Base-by-base conservation (phyloP, 1,140 invertebrate species). In the Schlechtendalia chinensis region DNA sequence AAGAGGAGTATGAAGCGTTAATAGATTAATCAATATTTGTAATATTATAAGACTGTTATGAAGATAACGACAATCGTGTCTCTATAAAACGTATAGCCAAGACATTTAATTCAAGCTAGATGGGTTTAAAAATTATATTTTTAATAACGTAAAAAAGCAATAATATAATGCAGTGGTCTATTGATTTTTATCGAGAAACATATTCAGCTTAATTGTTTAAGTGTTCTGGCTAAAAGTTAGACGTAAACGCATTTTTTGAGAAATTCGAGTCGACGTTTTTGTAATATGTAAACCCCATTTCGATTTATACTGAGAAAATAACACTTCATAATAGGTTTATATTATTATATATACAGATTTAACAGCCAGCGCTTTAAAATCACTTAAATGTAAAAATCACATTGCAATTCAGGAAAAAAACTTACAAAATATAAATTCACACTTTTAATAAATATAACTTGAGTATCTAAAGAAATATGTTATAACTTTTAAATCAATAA, bases 161-260 rank as follows among this genome's bases (percentile, higher is more conserved):
- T 54, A n/a, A 54, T n/a, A 54, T n/a, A 54, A n/a, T 54, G 16
- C 14, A 53, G 2, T 12, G 16, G 50, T n/a, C 5, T 65, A 65
- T 67, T 67, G 32, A 45, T 45, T 67, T 67, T 67, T 67, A 22
- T 12, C 5, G 8, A 53, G 10, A 53, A 53, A 53, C 1, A 67
- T 67, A 45, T 67, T 67, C n/a, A n/a, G n/a, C n/a, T n/a, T n/a
- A n/a, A n/a, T 3, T 11, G 63, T 22, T 65, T 67, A 22, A 67
- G 63, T 22, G 11, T 12, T 53, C 50, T 24, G 65, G 39, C 22
- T 45, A 22, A 47, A 16, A 24, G 5, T 6, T 5, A 8, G 39
- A 8, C 2, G 22, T 45, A 45, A 45, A 45, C 39, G 39, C 39
- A 45, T 47, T 69, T 69, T 16, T 69, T 45, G 22, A 45, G 19